Evolutionary conservation across 2,888 invertebrate species (phyloP), one percentile per base, ranked within the genome.

Genomic region (Drosophila yooni): DNA sequence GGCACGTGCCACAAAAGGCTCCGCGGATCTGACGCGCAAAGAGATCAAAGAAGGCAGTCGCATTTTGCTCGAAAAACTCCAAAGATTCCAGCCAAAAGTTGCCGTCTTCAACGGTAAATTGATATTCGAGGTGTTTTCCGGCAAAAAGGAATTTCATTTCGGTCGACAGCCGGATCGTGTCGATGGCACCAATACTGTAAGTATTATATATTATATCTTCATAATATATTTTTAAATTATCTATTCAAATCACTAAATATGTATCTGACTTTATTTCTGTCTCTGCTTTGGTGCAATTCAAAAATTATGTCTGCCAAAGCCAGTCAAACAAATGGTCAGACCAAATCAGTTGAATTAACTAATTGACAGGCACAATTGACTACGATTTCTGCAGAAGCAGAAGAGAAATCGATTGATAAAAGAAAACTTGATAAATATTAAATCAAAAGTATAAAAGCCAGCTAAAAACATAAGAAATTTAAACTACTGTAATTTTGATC

Each of bases 61-160:
- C 89, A 95, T 97, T 89, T 94, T 99, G 82, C 94, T 97, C 85
- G 98, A 98, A 92, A 99, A 99, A 94, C 94, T 99, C 89, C 96
- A 96, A 93, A 96, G 97, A 92, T 99, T 96, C 94, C 96, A 96
- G 91, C 99, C 99, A 82, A 99, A 99, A 95, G 98, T 99, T 88
- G 98, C 98, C 62, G 98, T 98, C 54, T 99, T 99, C 94, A 99
- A 99, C 94, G 99, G 99, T n/a, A 99, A 99, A 94, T 95, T 99
- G 88, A 99, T 99, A 90, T 99, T 98, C 94, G 99, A 99, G 94
- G 97, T 99, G 56, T 99, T 98, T 94, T 97, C 98, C 72, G 99
- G 99, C 21, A 98, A 98, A 94, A 99, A 99, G 94, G 98, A 99
- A 94, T 99, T 99, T 93, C 96, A 97, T 92, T 98, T 99, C 94